phyloP scores from a whole-genome alignment of 2,888 invertebrate genomes.

The Acleris cristana region DNA sequence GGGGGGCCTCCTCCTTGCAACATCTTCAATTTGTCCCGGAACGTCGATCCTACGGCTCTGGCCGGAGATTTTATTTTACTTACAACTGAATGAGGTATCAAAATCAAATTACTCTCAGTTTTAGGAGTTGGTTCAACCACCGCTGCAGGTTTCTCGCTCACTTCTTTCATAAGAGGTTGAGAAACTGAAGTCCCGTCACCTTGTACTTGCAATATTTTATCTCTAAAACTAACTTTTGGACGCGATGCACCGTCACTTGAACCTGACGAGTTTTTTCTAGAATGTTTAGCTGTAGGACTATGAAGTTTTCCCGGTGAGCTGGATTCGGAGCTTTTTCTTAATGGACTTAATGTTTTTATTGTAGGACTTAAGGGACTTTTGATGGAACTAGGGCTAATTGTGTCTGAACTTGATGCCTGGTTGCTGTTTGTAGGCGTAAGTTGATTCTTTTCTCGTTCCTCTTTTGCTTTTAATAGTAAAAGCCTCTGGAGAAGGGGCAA shows the following conservation, averaged over 20 bases:
- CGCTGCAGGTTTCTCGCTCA: conserved; percentile 72
- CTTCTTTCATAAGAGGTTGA: conserved; percentile 74
- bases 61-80: conserved; percentile 81
- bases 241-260: conserved; percentile 72
- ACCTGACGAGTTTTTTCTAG: conserved; percentile 77
- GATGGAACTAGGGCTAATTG: conserved; percentile 78
- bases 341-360: conserved; percentile 75
- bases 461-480: conserved; percentile 89
- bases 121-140: conserved; percentile 76
- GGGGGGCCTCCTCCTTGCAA: conserved; percentile 65
- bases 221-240: conserved; percentile 86
- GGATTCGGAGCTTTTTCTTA: conserved; percentile 78
- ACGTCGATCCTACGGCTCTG: conserved; percentile 75
- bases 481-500: conserved; percentile 90
- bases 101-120: conserved; percentile 75
- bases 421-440: conserved; percentile 73
- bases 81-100: conserved; percentile 80
- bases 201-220: conserved; percentile 84
- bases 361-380: conserved; percentile 81
- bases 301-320: conserved; percentile 79
- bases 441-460: conserved; percentile 84
- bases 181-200: conserved; percentile 77
- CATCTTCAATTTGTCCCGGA: conserved; percentile 78
- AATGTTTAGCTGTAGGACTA: conserved; percentile 75
- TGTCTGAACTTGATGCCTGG: conserved; percentile 79